Evolutionary conservation across 2,888 invertebrate species (phyloP).

Genomic region (Phrixothrix hirtus): DNA sequence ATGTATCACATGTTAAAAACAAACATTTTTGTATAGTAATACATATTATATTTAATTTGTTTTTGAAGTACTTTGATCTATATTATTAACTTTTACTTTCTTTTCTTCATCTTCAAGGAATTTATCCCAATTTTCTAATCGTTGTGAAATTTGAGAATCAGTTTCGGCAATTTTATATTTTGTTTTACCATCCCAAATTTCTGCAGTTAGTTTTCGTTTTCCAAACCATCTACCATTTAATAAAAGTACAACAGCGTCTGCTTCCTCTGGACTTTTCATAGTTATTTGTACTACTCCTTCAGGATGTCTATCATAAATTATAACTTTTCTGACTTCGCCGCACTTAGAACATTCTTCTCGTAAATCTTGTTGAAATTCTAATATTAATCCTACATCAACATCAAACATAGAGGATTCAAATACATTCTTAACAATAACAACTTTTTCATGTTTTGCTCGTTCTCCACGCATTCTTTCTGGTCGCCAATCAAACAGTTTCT

Average conservation of each 20-base stretch:
- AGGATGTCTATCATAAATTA: slow-evolving; percentile 88
- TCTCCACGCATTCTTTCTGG: slow-evolving; percentile 90
- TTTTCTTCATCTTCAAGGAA: slow-evolving; percentile 66
- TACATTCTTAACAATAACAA: slow-evolving; percentile 91
- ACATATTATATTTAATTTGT: too few species aligned
- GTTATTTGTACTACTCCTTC: slow-evolving; percentile 93
- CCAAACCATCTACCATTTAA: slow-evolving; percentile 92
- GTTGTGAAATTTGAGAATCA: slow-evolving; percentile 78
- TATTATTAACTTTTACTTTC: too few species aligned
- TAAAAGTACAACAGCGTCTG: slow-evolving; percentile 85
- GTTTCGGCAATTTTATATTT: slow-evolving; percentile 87
- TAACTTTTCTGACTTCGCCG: slow-evolving; percentile 89
- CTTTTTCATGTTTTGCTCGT: slow-evolving; percentile 83
- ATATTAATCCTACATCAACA: slow-evolving; percentile 81
- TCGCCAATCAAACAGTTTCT: slow-evolving; percentile 95
- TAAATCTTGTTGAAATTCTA: slow-evolving; percentile 90
- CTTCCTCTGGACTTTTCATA: slow-evolving; percentile 88
- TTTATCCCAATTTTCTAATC: slow-evolving; percentile 86
- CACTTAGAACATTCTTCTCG: slow-evolving; percentile 87
- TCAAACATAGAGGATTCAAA: slow-evolving; percentile 90
- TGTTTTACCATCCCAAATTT: slow-evolving; percentile 94
- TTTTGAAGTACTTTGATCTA: too few species aligned
- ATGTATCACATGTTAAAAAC: too few species aligned
- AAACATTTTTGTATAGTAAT: too few species aligned
- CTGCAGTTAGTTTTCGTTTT: slow-evolving; percentile 80